These are phyloP conservation scores for Stenopsyche tienmushanensis DNA, from an alignment of 1,140 invertebrate species.

Conservation along the genomic window DNA sequence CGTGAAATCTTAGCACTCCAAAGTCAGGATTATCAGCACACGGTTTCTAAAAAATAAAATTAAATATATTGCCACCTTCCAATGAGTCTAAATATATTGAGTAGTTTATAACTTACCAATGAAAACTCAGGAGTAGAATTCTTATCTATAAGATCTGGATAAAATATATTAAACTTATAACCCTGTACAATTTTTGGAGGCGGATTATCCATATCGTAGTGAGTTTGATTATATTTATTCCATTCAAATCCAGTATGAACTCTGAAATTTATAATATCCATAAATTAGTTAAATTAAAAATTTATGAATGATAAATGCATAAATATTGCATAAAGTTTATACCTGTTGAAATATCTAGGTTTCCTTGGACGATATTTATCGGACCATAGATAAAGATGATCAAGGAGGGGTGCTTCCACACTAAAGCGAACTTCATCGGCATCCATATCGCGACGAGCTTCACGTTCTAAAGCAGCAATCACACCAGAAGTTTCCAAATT, in stretches of 20 bases:
- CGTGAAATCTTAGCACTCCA: slow-evolving; percentile 90
- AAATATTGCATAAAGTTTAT: slow-evolving; percentile 60
- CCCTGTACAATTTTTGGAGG: slow-evolving; percentile 99
- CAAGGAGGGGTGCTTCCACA: slow-evolving; percentile 84
- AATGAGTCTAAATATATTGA: no score
- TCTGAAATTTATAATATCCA: slow-evolving; percentile 48
- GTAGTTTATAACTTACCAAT: slow-evolving; percentile 60
- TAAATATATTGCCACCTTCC: no score
- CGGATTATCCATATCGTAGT: slow-evolving; percentile 99
- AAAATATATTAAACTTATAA: slow-evolving; percentile 99
- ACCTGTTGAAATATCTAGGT: slow-evolving; percentile 93
- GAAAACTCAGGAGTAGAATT: slow-evolving; percentile 91
- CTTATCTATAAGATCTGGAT: slow-evolving; percentile 98
- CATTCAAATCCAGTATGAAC: slow-evolving; percentile 97
- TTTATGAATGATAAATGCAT: no score
- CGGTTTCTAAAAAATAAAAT: slow-evolving; percentile 68
- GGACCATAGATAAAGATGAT: slow-evolving; percentile 92
- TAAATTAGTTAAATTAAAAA: no score
- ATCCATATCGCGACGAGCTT: slow-evolving; percentile 87
- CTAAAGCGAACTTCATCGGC: slow-evolving; percentile 90
- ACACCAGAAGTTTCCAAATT: slow-evolving; percentile 51
- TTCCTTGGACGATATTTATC: slow-evolving; percentile 98
- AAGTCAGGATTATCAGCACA: slow-evolving; percentile 94
- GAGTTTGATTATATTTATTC: slow-evolving; percentile 99
- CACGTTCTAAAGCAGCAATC: slow-evolving; percentile 67